Evolutionary conservation across 2,888 invertebrate genomes (phyloP), one percentile per base, ranked within the genome.

Genomic region (Lepidochrysops patricia): DNA sequence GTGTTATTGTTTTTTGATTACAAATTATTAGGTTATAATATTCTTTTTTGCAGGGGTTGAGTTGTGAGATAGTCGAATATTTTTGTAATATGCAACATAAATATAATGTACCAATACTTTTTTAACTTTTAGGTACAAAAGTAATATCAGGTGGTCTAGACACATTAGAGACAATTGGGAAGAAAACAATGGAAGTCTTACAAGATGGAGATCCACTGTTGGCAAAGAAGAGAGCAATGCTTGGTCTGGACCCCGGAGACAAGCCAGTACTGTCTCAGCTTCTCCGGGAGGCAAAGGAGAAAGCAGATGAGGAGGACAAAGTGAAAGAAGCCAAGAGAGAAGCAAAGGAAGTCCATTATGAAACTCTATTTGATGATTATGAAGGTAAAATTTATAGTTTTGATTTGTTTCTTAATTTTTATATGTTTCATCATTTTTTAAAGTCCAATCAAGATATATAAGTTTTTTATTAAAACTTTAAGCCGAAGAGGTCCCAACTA

Each of bases 191-290:
- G 94, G 95, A 96, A 74, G 96, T 96, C 0, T 83, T 98, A 1
- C 97, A 97, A 77, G 97, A 98, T 62, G 97, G 97, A 27, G 97
- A 98, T 80, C 97, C 97, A 0, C 95, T 97, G 0, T 81, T 97
- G 13, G 94, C 94, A 68, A 95, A 95, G 71, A 94, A 95, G 73
- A 83, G 94, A 37, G 93, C 94, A 0, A 90, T 95, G 70, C 86
- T 95, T 2, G 90, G 91, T 57, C 80, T 92, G 4, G 91, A 84
- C 3, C 62, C 81, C 1, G 80, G 91, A 2, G 91, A 93, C 32
- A 93, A 92, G 68, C 92, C 92, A 0, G 91, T 92, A 13, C 76
- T 94, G 29, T 94, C 94, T 0, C 84, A 87, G 62, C 77, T 89
- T 0, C 82, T 95, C 60, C 85, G 93, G 61, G 95, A 96, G 78